Conservation (phyloP, 2,797 vertebrate species). For the Caiman crocodilus region DNA sequence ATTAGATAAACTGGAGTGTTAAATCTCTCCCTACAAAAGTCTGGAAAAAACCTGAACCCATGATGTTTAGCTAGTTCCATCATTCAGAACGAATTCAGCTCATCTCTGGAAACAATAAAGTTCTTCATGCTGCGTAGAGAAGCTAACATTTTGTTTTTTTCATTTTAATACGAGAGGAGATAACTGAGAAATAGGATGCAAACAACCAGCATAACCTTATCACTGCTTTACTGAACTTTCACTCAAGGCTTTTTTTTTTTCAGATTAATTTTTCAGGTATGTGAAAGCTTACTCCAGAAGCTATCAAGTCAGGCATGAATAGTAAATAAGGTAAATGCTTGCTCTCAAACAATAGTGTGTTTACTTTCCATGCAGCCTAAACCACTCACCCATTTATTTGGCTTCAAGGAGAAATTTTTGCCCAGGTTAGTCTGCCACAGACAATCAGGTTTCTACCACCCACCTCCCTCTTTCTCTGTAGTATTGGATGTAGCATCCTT, state of each 20-base stretch:
- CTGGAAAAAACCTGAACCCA: not conserved
- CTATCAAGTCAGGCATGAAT: not conserved
- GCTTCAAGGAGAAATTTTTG: too few species aligned
- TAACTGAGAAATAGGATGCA: not conserved
- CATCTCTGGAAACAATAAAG: not conserved
- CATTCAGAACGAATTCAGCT: not conserved
- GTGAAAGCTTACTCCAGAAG: not conserved
- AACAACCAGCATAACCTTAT: not conserved
- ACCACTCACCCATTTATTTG: too few species aligned
- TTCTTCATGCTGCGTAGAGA: not conserved
- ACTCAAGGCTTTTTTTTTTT: not conserved
- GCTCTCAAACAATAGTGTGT: not conserved
- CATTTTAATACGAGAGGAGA: not conserved
- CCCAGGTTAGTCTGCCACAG: too few species aligned
- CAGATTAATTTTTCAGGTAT: not conserved
- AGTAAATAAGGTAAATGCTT: not conserved
- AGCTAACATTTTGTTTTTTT: not conserved
- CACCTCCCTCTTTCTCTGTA: too few species aligned
- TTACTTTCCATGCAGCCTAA: not conserved
- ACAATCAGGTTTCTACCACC: too few species aligned
- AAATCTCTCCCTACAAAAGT: not conserved
- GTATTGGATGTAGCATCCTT: too few species aligned
- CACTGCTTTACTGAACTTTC: not conserved
- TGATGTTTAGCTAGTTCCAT: accelerated
- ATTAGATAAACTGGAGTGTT: not conserved